Base-by-base conservation (phyloP, 2,888 invertebrate genomes). In the Xanthia icteritia region DNA sequence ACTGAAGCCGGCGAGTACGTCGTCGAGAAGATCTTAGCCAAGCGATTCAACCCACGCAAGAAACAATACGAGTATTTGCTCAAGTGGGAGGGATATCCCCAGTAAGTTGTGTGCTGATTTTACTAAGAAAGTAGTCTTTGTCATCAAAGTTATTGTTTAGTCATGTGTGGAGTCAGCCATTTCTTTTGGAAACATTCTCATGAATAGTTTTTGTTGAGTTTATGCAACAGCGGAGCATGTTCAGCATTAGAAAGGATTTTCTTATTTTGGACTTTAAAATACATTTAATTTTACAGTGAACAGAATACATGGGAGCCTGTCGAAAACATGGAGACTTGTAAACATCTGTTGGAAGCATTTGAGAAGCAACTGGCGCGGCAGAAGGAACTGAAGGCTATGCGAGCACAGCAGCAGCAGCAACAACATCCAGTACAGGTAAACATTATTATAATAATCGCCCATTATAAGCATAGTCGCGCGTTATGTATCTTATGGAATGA, bases 301-400 rank as follows among this genome's bases (percentile, higher is more conserved):
- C 97, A 98, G 88, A 98, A 98, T 92, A 98, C 98, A 9, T 99
- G 98, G 98, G 98, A 99, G 92, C 98, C 98, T 0, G 97, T 98
- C 45, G 97, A 97, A 74, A 98, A 98, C 91, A 97, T 98, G 91
- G 97, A 97, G 79, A 97, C 98, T 2, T 98, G 98, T 90, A 98
- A 98, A 90, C 97, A 97, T 89, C 95, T 98, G 77, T 94, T 98
- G 73, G 98, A 98, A 81, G 98, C 98, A 66, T 99, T 98, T 90
- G 98, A 99, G 92, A 97, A 97, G 88, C 98, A 98, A 90, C 95
- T 98, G 68, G 98, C 98, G 1, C 97, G 98, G 6, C 98, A 98
- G 91, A 98, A 98, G 90, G 98, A 98, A 85, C 96, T 97, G n/a
- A 97, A 98, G 86, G 97, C 97, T 6, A 92, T 97, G 27, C 90